These are phyloP conservation scores for Adelognathus sp. DNA, from an alignment of 2,888 invertebrate species.

Conservation along the genomic window DNA sequence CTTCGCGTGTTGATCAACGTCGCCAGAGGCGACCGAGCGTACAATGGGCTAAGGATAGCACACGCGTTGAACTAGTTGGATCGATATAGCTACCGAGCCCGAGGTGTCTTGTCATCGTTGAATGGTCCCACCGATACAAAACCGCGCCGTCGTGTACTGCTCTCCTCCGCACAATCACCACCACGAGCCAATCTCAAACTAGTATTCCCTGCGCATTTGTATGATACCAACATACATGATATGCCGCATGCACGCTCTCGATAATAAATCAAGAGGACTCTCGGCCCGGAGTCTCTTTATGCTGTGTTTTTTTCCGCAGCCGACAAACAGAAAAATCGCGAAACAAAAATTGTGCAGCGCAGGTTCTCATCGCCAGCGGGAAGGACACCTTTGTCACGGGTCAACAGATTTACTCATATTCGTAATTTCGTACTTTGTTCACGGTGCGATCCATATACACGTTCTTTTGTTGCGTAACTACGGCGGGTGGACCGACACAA, in stretches of 20 bases:
- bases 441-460: constrained; percentile 1
- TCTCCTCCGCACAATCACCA: not conserved
- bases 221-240: not conserved
- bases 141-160: not conserved
- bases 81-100: constrained; percentile 32
- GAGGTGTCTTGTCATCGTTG: constrained; percentile 33
- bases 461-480: constrained; percentile 52
- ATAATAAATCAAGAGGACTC: constrained; percentile 21
- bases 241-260: not conserved
- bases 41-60: constrained; percentile 8
- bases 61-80: constrained; percentile 44
- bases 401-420: constrained; percentile 4
- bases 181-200: not conserved
- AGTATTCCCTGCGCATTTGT: not conserved
- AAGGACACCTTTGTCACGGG: not conserved
- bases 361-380: not conserved
- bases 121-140: constrained; percentile 22
- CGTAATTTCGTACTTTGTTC: constrained; percentile 35
- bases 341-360: not conserved
- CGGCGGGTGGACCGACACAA: constrained; percentile 37
- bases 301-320: not conserved
- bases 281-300: not conserved
- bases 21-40: constrained; percentile 40
- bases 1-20: constrained; percentile 28
- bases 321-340: not conserved